phyloP scores from a whole-genome alignment of 2,888 invertebrate genomes.

The Phyto melanocephala region DNA sequence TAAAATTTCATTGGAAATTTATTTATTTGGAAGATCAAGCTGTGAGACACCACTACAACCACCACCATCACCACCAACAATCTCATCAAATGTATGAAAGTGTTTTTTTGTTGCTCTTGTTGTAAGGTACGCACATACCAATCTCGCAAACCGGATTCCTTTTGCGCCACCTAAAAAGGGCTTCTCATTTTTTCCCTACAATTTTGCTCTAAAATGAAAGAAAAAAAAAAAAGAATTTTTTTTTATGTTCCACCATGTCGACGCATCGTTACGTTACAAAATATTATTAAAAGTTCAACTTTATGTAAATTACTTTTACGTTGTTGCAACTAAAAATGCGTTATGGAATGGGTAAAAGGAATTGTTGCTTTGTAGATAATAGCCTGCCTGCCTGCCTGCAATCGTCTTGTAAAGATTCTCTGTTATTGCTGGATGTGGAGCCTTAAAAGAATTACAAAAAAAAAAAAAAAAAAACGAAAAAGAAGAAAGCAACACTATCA shows the following conservation, averaged over 20 bases:
- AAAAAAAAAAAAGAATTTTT: no score
- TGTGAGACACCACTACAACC: no score
- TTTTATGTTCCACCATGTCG: slow-evolving; percentile 52
- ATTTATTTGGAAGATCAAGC: slow-evolving; percentile 63
- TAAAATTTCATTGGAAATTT: slow-evolving; percentile 64
- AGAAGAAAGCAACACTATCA: slow-evolving; percentile 18
- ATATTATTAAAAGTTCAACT: slow-evolving; percentile 63
- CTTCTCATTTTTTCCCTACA: slow-evolving; percentile 33
- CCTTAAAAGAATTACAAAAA: neutral
- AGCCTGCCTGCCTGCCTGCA: neutral
- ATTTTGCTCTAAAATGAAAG: slow-evolving; percentile 35
- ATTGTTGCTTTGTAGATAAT: slow-evolving; percentile 42
- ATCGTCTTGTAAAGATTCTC: slow-evolving; percentile 30
- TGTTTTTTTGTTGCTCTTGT: slow-evolving; percentile 3
- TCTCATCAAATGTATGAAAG: slow-evolving; percentile 7
- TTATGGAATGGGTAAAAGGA: slow-evolving; percentile 51
- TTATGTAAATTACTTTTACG: slow-evolving; percentile 62
- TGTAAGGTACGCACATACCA: slow-evolving; percentile 55
- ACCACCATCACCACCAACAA: slow-evolving; percentile 52
- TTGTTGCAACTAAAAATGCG: slow-evolving; percentile 47
- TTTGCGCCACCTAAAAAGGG: slow-evolving; percentile 65
- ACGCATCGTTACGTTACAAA: slow-evolving; percentile 64
- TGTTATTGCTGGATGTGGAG: neutral
- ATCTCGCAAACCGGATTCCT: slow-evolving; percentile 58
- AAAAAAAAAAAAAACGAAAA: neutral